phyloP scores from a whole-genome alignment of 2,113 vertebrate genomes.

The Chloroceryle aenea region DNA sequence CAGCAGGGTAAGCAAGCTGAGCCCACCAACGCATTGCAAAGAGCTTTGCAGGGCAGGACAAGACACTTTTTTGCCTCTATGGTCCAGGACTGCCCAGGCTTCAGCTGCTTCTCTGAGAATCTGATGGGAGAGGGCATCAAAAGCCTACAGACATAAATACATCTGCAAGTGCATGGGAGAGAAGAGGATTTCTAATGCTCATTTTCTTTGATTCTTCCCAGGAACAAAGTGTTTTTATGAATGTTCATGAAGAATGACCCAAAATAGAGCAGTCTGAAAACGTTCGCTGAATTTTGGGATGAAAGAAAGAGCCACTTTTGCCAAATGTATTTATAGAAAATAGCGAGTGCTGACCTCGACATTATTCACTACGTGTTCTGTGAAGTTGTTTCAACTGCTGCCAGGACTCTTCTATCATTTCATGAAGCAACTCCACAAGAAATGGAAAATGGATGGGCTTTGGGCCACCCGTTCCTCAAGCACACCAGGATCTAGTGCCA shows the following conservation, averaged over 20 bases:
- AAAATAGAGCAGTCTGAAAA: constrained; percentile 27
- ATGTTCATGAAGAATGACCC: constrained; percentile 30
- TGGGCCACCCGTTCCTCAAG: not conserved
- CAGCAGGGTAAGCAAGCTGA: not conserved
- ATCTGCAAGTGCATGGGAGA: not conserved
- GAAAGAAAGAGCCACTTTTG: not conserved
- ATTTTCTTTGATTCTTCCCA: constrained; percentile 28
- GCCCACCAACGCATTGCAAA: fast-evolving
- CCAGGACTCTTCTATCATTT: not conserved
- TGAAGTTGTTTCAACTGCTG: not conserved
- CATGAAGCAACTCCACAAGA: not conserved
- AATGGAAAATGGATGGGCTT: not conserved
- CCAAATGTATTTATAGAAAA: not conserved
- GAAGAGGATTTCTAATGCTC: not conserved
- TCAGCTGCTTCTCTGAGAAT: not conserved
- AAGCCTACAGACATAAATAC: not conserved
- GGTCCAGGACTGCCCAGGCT: not conserved
- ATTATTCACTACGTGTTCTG: not conserved
- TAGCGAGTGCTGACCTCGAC: not conserved
- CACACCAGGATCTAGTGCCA: not conserved
- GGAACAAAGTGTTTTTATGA: constrained; percentile 51
- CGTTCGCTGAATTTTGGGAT: not conserved
- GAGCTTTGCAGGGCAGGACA: not conserved
- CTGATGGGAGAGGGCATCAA: not conserved
- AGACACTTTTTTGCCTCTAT: not conserved